Evolutionary conservation across 2,797 vertebrate genomes (phyloP), one percentile per base, ranked within the genome.

Genomic region (Myotis pilosus): DNA sequence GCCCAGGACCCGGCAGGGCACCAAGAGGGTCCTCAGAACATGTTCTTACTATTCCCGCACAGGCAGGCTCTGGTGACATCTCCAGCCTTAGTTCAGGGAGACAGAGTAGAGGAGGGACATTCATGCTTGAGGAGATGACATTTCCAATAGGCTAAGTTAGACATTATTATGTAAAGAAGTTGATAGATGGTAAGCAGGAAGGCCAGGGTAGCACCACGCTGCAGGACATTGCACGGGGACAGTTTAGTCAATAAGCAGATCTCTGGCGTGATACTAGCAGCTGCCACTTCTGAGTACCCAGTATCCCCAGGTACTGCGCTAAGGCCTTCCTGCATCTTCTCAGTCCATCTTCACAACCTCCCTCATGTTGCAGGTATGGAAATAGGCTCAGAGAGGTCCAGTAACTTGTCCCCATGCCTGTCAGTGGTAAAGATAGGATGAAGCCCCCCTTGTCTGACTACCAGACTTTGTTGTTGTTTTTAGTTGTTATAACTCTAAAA

Each of bases 261-360:
- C 36, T 79, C 55, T 11, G 41, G 36, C 10, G 1, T 3, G 22
- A 62, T 12, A 30, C 25, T 6, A 20, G 25, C 23, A 30, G 62
- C 41, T n/a, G 2, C 60, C 6, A 25, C 3, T 47, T 30, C 17
- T 10, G 12, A 72, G 60, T 25, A 22, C 30, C 66, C 44, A 44
- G 49, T 33, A 2, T 41, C 69, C 75, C 49, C 28, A 12, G 8
- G 25, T 3, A 3, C 41, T 8, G 2, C 2, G n/a, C n/a, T 41
- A 57, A 82, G 57, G 53, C 41, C 30, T 57, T 60, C 10, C 8
- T 36, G 75, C 51, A 17, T 71, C 36, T 94, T 78, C 68, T 91
- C 79, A 47, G 68, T 53, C 36, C 16, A 53, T 66, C 38, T 53
- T 44, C 33, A 72, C 72, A 57, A 15, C 8, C 33, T n/a, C 64